Conservation (phyloP, 1,140 invertebrate genomes). For the Helicoverpa zea region DNA sequence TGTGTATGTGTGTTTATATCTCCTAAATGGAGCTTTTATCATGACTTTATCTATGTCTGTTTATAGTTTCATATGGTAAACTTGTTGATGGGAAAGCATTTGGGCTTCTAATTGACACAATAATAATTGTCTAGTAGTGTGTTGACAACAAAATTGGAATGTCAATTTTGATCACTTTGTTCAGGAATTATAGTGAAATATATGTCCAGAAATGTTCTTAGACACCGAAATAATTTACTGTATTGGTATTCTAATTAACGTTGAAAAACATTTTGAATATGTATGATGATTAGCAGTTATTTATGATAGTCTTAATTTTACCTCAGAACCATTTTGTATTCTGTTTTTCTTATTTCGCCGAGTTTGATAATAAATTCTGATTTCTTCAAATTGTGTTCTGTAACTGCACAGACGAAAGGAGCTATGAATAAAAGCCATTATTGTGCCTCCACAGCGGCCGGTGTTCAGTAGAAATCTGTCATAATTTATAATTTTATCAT, state of each 20-base stretch:
- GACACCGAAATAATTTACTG: too few species aligned
- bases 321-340: too few species aligned
- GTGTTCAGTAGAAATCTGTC: constrained; percentile 32
- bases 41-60: background rate
- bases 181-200: too few species aligned
- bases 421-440: constrained; percentile 12
- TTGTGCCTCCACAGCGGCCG: constrained; percentile 3
- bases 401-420: constrained; percentile 30
- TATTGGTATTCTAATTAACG: too few species aligned
- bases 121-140: background rate
- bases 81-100: constrained; percentile 5
- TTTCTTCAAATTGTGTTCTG: background rate
- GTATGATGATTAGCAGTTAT: too few species aligned
- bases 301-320: too few species aligned
- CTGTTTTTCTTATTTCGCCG: too few species aligned
- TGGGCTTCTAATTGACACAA: background rate
- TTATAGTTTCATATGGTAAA: constrained; percentile 23
- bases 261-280: too few species aligned
- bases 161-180: background rate
- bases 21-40: background rate
- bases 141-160: constrained; percentile 1
- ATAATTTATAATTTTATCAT: constrained; percentile 72
- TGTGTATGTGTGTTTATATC: constrained; percentile 38
- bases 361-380: too few species aligned
- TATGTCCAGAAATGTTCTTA: too few species aligned